Conservation (phyloP, 2,888 invertebrate genomes). For the Aleiodes testaceus region DNA sequence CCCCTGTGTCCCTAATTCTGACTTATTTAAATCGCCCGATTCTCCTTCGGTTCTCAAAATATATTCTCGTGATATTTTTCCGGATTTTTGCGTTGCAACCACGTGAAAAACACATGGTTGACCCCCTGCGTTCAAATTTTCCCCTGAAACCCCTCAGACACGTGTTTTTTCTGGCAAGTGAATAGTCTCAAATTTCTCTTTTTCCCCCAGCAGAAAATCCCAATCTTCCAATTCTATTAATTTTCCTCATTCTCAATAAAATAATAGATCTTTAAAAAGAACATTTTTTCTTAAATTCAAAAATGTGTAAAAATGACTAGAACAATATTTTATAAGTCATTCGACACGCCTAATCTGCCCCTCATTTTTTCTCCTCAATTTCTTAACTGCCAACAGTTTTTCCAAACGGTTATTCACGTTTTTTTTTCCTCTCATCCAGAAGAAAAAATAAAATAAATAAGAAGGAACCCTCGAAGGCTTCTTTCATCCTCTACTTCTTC, state of each 20-base stretch:
- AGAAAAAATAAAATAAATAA: not conserved
- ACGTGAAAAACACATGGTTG: constrained; percentile 37
- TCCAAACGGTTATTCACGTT: constrained; percentile 27
- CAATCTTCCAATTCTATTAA: too few species aligned
- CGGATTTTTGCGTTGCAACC: constrained; percentile 34
- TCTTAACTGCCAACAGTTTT: constrained; percentile 26
- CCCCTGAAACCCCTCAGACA: not conserved
- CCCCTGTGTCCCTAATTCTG: not conserved
- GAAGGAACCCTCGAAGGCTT: constrained; percentile 6
- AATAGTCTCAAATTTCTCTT: constrained; percentile 6
- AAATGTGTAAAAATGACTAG: too few species aligned
- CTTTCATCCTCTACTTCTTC: constrained; percentile 26
- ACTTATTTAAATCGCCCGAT: constrained; percentile 6
- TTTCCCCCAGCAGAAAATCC: not conserved
- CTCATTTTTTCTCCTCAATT: not conserved
- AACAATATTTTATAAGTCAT: constrained; percentile 20
- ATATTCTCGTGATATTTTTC: not conserved
- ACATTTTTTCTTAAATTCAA: too few species aligned
- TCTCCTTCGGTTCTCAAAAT: too few species aligned
- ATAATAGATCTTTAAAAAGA: not conserved
- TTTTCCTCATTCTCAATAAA: not conserved
- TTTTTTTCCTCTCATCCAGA: constrained; percentile 1
- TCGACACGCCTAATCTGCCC: constrained; percentile 14
- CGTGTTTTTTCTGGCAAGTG: constrained; percentile 19
- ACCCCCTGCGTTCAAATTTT: constrained; percentile 8